Evolutionary conservation across 2,113 vertebrate species (phyloP).

Genomic region (Lepus timidus): DNA sequence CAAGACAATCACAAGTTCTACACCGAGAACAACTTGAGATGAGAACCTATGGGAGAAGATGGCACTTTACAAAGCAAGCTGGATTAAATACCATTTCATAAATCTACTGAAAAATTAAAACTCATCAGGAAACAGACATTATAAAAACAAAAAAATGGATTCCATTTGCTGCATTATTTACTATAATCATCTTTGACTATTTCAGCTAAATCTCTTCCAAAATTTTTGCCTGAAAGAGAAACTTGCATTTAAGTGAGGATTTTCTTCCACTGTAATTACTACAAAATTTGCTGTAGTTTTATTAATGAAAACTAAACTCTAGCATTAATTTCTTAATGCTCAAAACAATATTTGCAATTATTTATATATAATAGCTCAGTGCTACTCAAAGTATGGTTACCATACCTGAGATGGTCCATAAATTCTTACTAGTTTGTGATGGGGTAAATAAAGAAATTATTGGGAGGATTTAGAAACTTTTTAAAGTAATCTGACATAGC

Average conservation of each 20-base stretch:
- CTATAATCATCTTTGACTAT: not conserved
- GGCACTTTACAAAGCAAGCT: not conserved
- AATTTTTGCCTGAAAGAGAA: constrained; percentile 36
- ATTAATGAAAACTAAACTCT: constrained; percentile 42
- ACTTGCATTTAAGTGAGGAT: not conserved
- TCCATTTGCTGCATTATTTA: not conserved
- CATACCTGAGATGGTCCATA: not conserved
- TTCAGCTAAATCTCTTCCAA: constrained; percentile 7
- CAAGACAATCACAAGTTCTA: constrained; percentile 97
- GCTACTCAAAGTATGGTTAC: not conserved
- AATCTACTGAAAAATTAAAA: constrained; percentile 13
- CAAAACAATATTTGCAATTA: not conserved
- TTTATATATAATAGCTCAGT: not conserved
- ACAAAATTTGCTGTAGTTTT: not conserved
- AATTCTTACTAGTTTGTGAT: not conserved
- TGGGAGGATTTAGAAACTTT: not conserved
- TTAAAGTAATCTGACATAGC: not conserved
- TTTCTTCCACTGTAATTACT: constrained; percentile 22
- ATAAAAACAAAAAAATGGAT: constrained; percentile 23
- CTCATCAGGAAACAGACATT: not conserved
- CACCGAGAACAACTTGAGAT: constrained; percentile 98
- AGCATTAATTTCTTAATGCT: constrained; percentile 14
- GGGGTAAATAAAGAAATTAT: constrained; percentile 3
- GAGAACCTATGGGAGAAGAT: constrained; percentile 89
- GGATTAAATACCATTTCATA: not conserved